Evolutionary conservation across 2,888 invertebrate genomes (phyloP), one percentile per base, ranked within the genome.

Genomic region (Steinernema scapterisci): DNA sequence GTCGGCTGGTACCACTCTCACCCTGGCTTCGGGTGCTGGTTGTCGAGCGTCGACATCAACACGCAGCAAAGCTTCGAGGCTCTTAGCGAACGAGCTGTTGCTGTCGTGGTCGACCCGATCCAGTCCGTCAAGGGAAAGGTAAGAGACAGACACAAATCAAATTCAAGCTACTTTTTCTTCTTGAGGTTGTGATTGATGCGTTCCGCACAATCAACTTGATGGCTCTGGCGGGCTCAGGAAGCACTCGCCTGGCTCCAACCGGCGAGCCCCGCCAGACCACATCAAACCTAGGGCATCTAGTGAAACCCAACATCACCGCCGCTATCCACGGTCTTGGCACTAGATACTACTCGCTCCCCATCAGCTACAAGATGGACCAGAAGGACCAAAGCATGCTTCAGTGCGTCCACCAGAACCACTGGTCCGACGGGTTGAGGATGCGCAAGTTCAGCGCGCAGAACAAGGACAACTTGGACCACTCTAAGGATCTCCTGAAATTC

Each of bases 21-120:
- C 73, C 78, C 78, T 13, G 78, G 78, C 2, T 78, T 78, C 70
- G 78, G 78, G 6, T 78, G 78, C 54, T 78, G 78, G 78, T 73
- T 78, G 3, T 78, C 78, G 1, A 63, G 70, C 27, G 73, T 73
- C 23, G 78, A 78, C 48, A 56, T 82, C 25, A 75, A 79, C 72
- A 85, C 85, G 9, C 85, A 85, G 73, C 82, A 84, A 73, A 74
- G 74, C 23, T 85, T 85, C 73, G 85, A 85, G 76, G 78, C 78
- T 21, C 73, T 97, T 7, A 95, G 95, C 43, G 97, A 97, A 88
- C 91, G 97, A 87, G 97, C 97, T 38, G 97, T 97, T 0, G 97
- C 97, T 78, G 97, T 97, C 51, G 97, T 97, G 0, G 95, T 97
- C 31, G 97, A 97, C 90, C 97, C 97, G 9, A 97, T 97, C 87